Evolutionary conservation across 2,113 vertebrate species (phyloP).

Genomic region (Phodopus roborovskii): DNA sequence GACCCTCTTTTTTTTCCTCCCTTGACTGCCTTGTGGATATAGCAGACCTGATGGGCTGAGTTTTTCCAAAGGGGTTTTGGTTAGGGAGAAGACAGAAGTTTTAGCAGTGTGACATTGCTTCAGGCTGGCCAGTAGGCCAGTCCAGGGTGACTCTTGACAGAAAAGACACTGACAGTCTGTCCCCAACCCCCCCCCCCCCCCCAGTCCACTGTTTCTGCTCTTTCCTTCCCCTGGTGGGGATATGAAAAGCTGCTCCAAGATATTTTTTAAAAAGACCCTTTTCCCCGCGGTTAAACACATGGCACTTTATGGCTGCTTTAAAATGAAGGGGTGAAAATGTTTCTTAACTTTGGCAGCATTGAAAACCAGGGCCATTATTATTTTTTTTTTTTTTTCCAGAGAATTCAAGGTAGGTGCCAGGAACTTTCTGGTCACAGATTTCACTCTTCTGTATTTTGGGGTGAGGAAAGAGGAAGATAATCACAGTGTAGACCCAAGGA

Average conservation of each 20-base stretch:
- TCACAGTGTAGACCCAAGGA: constrained; percentile 56
- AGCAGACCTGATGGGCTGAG: not conserved
- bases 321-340: constrained; percentile 87
- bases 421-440: constrained; percentile 82
- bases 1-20: not conserved
- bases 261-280: constrained; percentile 80
- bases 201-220: constrained; percentile 23
- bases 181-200: not conserved
- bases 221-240: constrained; percentile 58
- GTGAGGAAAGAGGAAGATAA: constrained; percentile 82
- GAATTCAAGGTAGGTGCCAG: constrained; percentile 83
- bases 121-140: constrained; percentile 71
- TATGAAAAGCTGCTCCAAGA: constrained; percentile 77
- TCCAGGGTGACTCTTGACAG: constrained; percentile 40
- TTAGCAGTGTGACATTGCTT: constrained; percentile 53
- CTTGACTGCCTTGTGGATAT: not conserved
- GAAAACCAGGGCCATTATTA: constrained; percentile 87
- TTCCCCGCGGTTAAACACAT: constrained; percentile 78
- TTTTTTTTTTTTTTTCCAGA: constrained; percentile 87
- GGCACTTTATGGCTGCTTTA: constrained; percentile 86
- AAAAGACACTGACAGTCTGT: not conserved
- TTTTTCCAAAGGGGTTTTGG: constrained; percentile 50
- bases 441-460: constrained; percentile 84
- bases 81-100: constrained; percentile 10
- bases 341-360: constrained; percentile 82